Base-by-base conservation (phyloP, 2,888 invertebrate species). In the Cryptosula pallasiana region DNA sequence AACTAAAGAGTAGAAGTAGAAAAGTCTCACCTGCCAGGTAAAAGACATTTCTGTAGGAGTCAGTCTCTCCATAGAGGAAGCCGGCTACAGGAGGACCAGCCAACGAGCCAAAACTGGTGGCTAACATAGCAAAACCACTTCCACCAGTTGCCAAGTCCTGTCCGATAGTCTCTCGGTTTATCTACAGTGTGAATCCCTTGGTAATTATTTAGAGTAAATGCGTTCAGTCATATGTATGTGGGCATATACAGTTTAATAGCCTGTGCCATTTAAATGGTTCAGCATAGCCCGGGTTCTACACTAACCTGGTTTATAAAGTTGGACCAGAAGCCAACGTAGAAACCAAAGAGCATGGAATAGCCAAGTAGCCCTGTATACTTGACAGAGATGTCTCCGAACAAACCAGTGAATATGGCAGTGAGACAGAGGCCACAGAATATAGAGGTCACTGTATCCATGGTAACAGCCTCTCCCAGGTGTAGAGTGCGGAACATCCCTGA, bases 241-340 rank as follows among this genome's bases (percentile, higher is more conserved):
- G n/a, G n/a, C n/a, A n/a, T n/a, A n/a, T n/a, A n/a, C n/a, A n/a
- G n/a, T n/a, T n/a, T n/a, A n/a, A n/a, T n/a, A n/a, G n/a, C n/a
- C n/a, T n/a, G n/a, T n/a, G n/a, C n/a, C n/a, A n/a, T n/a, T n/a
- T n/a, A n/a, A n/a, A n/a, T n/a, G n/a, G n/a, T n/a, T n/a, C n/a
- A n/a, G n/a, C n/a, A n/a, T n/a, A n/a, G n/a, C n/a, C n/a, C n/a
- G n/a, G n/a, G n/a, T n/a, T n/a, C n/a, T n/a, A 16, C n/a, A 57
- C 80, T 77, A 3, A 79, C 78, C 72, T 80, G 79, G 2, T 79
- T 78, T 71, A 82, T 75, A 73, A 82, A 82, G 5, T 81, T 82
- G 3, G 80, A 81, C 82, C 82, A 82, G 75, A 79, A 83, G n/a
- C 82, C 82, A 72, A 78, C 78, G 75, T 82, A 82, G 75, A 83